These are phyloP conservation scores for Xiphorhynchus erythropygius DNA, from an alignment of 2,797 vertebrate genomes.

Conservation along the genomic window DNA sequence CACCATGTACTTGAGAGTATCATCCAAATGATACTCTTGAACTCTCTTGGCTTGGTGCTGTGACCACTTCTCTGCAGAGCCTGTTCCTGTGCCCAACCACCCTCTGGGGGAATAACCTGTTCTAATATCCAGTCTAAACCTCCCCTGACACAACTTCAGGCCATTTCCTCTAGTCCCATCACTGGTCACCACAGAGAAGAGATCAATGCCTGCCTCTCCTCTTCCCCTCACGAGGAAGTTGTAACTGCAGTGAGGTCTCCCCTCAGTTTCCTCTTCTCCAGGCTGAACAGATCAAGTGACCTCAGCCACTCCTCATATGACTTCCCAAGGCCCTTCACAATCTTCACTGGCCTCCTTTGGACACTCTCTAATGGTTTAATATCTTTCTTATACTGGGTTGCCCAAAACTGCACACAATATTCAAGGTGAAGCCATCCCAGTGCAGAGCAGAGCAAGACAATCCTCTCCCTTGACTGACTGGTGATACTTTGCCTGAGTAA, in stretches of 20 bases:
- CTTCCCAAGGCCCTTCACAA: neutral
- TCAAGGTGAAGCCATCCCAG: neutral
- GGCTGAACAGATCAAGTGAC: neutral
- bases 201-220: neutral
- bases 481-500: neutral
- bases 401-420: neutral
- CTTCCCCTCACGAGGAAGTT: neutral
- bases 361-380: neutral
- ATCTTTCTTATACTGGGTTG: too few relatives aligned
- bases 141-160: neutral
- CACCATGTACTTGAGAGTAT: neutral
- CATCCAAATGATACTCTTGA: neutral
- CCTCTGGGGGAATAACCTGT: neutral
- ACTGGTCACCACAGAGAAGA: neutral
- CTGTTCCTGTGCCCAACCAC: neutral
- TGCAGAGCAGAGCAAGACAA: neutral
- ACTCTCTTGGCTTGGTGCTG: neutral
- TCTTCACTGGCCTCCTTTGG: neutral
- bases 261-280: neutral
- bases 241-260: neutral
- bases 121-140: neutral
- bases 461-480: neutral
- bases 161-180: neutral
- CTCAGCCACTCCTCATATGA: neutral
- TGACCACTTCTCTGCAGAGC: neutral